Base-by-base conservation (phyloP, 2,888 invertebrate genomes). In the Polydesmus complanatus region DNA sequence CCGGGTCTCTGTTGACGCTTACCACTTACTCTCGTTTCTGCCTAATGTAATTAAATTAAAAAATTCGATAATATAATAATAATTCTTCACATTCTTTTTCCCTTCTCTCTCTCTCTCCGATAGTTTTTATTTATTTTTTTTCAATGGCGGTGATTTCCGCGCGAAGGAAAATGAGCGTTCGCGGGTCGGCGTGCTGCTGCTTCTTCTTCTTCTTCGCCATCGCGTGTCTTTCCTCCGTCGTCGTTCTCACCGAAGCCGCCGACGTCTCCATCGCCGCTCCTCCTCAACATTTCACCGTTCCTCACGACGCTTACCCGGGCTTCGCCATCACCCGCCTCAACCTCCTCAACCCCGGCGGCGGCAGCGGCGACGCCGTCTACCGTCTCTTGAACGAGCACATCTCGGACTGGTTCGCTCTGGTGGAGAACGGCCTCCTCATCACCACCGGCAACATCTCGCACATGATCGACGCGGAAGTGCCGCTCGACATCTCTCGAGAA, bases 281-380 rank as follows among this genome's bases (percentile, higher is more conserved):
- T 56, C 58, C 48, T 52, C 60, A 59, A 58, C 58, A 56, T 19
- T 54, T 64, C 50, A 84, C 90, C 70, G 80, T 91, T 71, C 89
- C 91, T 56, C 90, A 91, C 75, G 91, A 92, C 73, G 87, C 88
- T 68, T 86, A 88, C 72, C 90, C 91, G 2, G 91, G 91, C 56
- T 90, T 86, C 76, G 88, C 87, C 72, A 85, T 91, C 70, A 85
- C 85, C 73, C 84, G 86, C 71, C 87, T 90, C 75, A 78, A 79
- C 65, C 11, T 47, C 11, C 11, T 47, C 11, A n/a, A 47, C 48
- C n/a, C 11, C n/a, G 51, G 5, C 22, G n/a, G n/a, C 19, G 5
- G 8, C 5, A 19, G 8, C 3, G 3, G 5, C 19, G 54, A 61
- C 26, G 55, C 23, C 14, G 27, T 37, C 11, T 63, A 48, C 47